These are phyloP conservation scores for Papilio demoleus DNA, from an alignment of 2,888 invertebrate species.

Conservation along the genomic window DNA sequence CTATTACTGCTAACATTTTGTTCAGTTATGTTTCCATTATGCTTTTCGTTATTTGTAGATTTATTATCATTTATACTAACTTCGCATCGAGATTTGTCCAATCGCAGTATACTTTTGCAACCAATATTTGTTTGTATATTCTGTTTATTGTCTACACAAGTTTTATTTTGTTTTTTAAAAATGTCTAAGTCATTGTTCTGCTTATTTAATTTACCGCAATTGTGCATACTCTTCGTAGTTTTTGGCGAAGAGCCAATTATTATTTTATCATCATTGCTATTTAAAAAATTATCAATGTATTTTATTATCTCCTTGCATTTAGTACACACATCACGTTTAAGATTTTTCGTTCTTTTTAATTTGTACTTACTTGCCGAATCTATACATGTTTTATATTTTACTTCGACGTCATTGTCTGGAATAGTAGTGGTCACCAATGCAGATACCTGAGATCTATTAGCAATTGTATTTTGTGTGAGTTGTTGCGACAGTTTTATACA, in stretches of 20 bases:
- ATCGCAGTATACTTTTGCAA: neutral
- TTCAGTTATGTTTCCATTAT: neutral
- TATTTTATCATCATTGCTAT: constrained; percentile 7
- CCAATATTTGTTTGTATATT: neutral
- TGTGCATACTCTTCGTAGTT: neutral
- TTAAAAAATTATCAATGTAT: constrained; percentile 13
- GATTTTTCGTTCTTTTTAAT: neutral
- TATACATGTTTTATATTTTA: neutral
- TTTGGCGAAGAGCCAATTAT: neutral
- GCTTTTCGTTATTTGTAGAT: neutral
- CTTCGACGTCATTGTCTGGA: neutral
- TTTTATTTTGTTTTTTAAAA: neutral
- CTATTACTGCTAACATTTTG: too few species aligned
- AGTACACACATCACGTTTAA: neutral
- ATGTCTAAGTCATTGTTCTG: neutral
- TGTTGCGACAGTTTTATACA: neutral
- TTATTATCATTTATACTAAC: neutral
- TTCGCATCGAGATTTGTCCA: neutral
- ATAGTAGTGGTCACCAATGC: neutral
- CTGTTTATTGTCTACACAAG: constrained; percentile 1
- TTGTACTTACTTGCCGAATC: constrained; percentile 11
- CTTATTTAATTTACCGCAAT: neutral
- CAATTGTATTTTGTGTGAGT: neutral
- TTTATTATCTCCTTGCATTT: constrained; percentile 8
- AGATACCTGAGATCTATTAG: neutral